These are phyloP conservation scores for Stercorarius parasiticus DNA, from an alignment of 2,113 vertebrate genomes.

Conservation along the genomic window DNA sequence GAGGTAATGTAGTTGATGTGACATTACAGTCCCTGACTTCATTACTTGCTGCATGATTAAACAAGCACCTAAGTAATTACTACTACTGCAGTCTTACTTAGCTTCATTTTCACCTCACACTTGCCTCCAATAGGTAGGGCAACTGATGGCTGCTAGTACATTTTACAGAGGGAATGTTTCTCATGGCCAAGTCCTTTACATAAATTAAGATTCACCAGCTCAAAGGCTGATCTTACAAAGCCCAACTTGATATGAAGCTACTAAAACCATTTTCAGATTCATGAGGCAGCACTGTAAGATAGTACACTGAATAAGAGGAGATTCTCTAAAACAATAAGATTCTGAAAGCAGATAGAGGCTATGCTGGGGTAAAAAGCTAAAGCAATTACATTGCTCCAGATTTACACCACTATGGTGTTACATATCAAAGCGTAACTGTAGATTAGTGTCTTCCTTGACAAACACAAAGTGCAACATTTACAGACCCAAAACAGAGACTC, in stretches of 20 bases:
- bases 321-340: background rate
- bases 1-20: constrained; percentile 45
- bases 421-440: background rate
- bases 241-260: background rate
- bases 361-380: background rate
- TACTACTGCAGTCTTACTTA: background rate
- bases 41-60: constrained; percentile 54
- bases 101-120: background rate
- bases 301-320: background rate
- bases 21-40: constrained; percentile 48
- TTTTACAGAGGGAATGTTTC: background rate
- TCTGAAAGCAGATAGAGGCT: background rate
- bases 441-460: background rate
- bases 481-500: background rate
- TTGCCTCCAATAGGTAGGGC: background rate
- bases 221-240: background rate
- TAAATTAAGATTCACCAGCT: background rate
- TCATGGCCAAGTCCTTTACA: background rate
- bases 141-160: background rate
- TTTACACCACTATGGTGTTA: background rate
- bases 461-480: background rate
- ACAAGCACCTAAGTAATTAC: constrained; percentile 32
- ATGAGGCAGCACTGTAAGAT: background rate
- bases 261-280: background rate
- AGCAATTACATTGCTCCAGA: background rate